Conservation (phyloP, 2,113 vertebrate genomes). For the Peromyscus leucopus region DNA sequence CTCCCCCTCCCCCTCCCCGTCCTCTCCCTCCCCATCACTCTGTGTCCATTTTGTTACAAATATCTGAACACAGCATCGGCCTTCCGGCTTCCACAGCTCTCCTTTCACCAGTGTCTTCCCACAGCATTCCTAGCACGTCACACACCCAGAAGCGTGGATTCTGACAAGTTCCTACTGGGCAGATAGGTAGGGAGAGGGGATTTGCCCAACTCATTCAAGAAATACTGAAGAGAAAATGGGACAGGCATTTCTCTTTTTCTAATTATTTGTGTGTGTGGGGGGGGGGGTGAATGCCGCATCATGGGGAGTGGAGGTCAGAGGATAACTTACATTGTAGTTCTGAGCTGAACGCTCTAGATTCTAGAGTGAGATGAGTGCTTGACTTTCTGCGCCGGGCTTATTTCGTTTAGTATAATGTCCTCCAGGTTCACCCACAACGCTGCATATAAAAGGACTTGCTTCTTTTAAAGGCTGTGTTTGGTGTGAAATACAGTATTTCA, state of each 20-base stretch:
- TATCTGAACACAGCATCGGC: neutral
- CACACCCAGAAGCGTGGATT: neutral
- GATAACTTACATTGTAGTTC: neutral
- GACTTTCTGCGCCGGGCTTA: neutral
- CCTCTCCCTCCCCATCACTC: neutral
- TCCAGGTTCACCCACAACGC: neutral
- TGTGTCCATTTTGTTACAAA: neutral
- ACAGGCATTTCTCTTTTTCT: neutral
- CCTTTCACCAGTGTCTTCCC: neutral
- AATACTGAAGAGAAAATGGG: neutral
- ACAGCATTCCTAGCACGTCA: neutral
- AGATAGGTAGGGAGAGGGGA: neutral
- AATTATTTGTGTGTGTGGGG: neutral
- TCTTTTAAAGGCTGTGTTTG: neutral
- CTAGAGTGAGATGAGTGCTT: neutral
- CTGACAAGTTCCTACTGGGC: neutral
- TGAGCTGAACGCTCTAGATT: neutral
- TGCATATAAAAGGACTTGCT: constrained; percentile 5
- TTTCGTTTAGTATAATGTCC: neutral
- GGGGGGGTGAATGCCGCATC: no score
- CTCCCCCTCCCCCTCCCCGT: neutral
- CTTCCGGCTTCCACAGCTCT: neutral
- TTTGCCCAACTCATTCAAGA: constrained; percentile 5
- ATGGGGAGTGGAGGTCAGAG: neutral
- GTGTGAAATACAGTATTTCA: neutral